phyloP scores from a whole-genome alignment of 2,113 vertebrate species.

The Geococcyx californianus region DNA sequence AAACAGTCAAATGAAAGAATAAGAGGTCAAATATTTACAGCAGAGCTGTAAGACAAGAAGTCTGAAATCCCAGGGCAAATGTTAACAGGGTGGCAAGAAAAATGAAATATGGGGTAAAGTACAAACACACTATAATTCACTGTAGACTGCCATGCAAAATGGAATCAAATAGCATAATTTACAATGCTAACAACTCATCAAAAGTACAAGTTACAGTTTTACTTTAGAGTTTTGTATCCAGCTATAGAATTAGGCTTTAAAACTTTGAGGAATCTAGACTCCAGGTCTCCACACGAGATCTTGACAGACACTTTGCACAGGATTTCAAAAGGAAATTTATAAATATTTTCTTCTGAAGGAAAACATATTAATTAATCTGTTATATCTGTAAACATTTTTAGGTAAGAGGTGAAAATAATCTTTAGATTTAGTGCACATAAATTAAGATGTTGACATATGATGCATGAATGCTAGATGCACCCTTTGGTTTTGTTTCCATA shows the following conservation, averaged over 20 bases:
- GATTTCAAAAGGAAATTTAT: not conserved
- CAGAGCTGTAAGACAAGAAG: not conserved
- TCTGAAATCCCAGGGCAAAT: not conserved
- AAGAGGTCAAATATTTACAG: constrained; percentile 16
- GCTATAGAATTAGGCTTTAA: constrained; percentile 11
- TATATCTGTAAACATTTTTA: not conserved
- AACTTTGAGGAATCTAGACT: not conserved
- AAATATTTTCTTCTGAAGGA: not conserved
- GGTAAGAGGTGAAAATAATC: not conserved
- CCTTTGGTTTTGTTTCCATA: not conserved
- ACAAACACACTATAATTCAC: constrained; percentile 20
- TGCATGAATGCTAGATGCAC: not conserved
- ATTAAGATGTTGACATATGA: not conserved
- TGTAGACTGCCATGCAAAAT: not conserved
- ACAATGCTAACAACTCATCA: not conserved
- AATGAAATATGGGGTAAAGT: constrained; percentile 8
- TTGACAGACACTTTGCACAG: not conserved
- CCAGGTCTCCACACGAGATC: not conserved
- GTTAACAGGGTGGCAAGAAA: constrained; percentile 7
- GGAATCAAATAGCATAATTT: not conserved
- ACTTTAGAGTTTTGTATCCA: not conserved
- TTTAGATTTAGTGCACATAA: not conserved
- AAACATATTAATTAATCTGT: not conserved
- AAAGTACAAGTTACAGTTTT: not conserved
- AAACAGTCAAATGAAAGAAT: constrained; percentile 19